A percentile compares a stretch with the other conserved stretches of the same genome.
Evolutionary conservation across 2,888 invertebrate species (phyloP).

Genomic region (Microctonus aethiopoides): DNA sequence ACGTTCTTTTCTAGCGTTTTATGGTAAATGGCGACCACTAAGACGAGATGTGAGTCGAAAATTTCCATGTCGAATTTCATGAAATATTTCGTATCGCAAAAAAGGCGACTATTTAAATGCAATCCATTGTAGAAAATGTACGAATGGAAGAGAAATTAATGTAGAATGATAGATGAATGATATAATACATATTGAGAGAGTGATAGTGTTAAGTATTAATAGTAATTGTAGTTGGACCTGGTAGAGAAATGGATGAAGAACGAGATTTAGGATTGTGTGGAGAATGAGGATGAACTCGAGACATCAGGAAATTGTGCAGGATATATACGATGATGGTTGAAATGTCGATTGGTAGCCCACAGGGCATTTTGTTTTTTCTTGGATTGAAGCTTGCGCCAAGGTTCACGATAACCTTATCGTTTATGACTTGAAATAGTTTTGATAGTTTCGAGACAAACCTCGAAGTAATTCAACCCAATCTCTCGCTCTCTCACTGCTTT

Average conservation of each 20-base stretch:
- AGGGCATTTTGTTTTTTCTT: not conserved
- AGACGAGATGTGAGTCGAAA: constrained; percentile 18
- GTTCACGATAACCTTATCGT: constrained; percentile 21
- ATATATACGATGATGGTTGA: constrained; percentile 28
- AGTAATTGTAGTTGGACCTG: not conserved
- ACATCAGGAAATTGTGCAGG: constrained; percentile 1
- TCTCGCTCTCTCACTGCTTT: not conserved
- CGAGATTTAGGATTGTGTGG: too few species aligned
- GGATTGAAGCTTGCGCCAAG: not conserved
- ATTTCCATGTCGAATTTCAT: constrained; percentile 31
- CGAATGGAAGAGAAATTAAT: too few species aligned
- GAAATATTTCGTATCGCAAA: constrained; percentile 16
- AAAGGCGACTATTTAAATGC: constrained; percentile 17
- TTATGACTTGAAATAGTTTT: constrained; percentile 23
- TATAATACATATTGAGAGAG: not conserved
- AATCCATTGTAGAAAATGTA: not conserved
- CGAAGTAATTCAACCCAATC: not conserved
- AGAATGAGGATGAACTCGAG: not conserved
- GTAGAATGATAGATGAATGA: not conserved
- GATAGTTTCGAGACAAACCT: constrained; percentile 19
- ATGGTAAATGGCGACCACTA: constrained; percentile 16
- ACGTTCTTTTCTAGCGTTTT: constrained; percentile 19
- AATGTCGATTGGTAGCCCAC: constrained; percentile 25
- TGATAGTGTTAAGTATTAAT: not conserved
- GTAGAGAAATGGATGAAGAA: constrained; percentile 13